These are phyloP conservation scores for Cephus rjabovi DNA, from an alignment of 2,888 invertebrate species.

Conservation along the genomic window DNA sequence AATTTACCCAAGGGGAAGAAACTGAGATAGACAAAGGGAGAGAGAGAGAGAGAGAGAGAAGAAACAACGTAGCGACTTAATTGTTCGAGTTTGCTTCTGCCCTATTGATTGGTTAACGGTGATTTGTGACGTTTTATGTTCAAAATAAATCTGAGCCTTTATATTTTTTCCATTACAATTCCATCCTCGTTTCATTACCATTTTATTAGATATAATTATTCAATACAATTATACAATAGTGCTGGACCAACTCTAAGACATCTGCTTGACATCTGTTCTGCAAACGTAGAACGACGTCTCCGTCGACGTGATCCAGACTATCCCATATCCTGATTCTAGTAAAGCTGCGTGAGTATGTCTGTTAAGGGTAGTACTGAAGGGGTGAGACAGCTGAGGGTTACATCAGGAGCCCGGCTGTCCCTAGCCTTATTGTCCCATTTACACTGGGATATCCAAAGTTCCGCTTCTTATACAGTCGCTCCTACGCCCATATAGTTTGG, in stretches of 20 bases:
- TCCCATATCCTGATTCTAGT: conserved; percentile 21
- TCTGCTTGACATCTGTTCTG: not conserved
- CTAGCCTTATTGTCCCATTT: conserved; percentile 35
- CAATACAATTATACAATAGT: not conserved
- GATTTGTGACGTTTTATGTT: conserved; percentile 40
- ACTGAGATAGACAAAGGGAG: not conserved
- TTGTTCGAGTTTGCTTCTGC: conserved; percentile 44
- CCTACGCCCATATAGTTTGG: conserved; percentile 1
- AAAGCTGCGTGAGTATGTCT: conserved; percentile 22
- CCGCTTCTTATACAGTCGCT: not conserved
- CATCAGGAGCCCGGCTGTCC: conserved; percentile 8
- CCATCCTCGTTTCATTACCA: not conserved
- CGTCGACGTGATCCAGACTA: conserved; percentile 30
- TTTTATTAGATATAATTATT: not conserved
- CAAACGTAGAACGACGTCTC: not conserved
- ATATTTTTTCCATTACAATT: not conserved
- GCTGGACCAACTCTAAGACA: not conserved
- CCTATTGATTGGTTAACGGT: conserved; percentile 54
- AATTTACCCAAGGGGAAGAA: conserved; percentile 45
- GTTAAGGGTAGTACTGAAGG: conserved; percentile 10
- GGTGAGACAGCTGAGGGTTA: conserved; percentile 14
- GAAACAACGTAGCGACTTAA: conserved; percentile 52
- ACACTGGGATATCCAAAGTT: conserved; percentile 27
- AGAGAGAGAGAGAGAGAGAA: too few species aligned
- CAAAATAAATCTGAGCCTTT: not conserved